Conservation (phyloP, 2,797 vertebrate species). For the Pseudochirops corinnae region DNA sequence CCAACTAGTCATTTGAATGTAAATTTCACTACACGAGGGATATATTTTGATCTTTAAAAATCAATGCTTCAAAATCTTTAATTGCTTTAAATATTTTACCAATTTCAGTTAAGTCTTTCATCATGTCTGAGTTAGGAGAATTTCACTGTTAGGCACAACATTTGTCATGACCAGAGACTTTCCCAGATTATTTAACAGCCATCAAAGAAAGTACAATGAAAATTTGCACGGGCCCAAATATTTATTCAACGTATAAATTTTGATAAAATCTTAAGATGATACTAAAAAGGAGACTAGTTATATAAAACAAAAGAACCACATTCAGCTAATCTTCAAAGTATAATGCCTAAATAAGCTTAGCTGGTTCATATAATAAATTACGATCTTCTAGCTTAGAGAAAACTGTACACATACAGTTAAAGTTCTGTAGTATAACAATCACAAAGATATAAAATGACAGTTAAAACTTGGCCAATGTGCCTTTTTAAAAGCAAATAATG, state of each 20-base stretch:
- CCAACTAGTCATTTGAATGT: neutral
- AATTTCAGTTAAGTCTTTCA: neutral
- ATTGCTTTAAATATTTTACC: neutral
- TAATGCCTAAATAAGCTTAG: neutral
- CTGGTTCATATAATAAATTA: neutral
- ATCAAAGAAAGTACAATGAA: conserved; percentile 54
- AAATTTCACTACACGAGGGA: neutral
- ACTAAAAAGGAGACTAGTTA: neutral
- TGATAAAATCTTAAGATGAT: conserved; percentile 19
- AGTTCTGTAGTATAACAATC: neutral
- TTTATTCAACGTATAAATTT: conserved; percentile 22
- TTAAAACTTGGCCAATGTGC: neutral
- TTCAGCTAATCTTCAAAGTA: neutral
- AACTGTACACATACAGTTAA: neutral
- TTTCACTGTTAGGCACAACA: neutral
- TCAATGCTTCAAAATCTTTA: neutral
- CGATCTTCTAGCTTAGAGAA: neutral
- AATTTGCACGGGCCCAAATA: conserved; percentile 56
- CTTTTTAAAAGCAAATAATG: neutral
- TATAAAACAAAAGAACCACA: neutral
- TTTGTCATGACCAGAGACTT: conserved; percentile 13
- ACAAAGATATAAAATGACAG: neutral
- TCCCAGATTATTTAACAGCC: conserved; percentile 50
- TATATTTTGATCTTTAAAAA: neutral
- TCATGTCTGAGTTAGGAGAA: neutral